Evolutionary conservation across 1,140 invertebrate species (phyloP).

Genomic region (Odontomachus brunneus): DNA sequence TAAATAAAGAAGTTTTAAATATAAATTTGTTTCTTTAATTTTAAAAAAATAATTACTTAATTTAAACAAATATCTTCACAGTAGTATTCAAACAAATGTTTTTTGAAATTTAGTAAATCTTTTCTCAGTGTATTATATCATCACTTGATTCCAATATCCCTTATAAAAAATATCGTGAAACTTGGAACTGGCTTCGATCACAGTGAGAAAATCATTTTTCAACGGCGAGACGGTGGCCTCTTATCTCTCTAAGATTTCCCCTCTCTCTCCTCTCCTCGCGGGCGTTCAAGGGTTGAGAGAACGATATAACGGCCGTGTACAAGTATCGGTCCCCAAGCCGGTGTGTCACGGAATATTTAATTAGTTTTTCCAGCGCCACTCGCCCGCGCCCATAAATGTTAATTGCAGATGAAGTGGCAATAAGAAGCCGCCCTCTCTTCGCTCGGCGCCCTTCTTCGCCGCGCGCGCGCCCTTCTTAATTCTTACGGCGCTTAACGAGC

Average conservation of each 20-base stretch:
- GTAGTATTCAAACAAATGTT: too few relatives aligned
- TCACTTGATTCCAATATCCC: not conserved
- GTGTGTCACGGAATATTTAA: conserved; percentile 82
- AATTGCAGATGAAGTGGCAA: conserved; percentile 86
- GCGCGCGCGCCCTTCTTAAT: conserved; percentile 71
- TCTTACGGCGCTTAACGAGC: conserved; percentile 79
- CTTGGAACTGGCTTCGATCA: not conserved
- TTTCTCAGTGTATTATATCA: too few relatives aligned
- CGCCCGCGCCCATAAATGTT: conserved; percentile 84
- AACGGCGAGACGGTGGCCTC: not conserved
- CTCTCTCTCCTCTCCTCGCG: conserved; percentile 65
- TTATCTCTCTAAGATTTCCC: conserved; percentile 62
- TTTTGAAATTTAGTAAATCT: too few relatives aligned
- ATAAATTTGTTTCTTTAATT: too few relatives aligned
- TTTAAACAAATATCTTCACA: too few relatives aligned
- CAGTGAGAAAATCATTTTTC: not conserved
- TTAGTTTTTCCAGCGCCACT: conserved; percentile 84
- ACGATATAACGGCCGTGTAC: conserved; percentile 43
- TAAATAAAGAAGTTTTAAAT: too few relatives aligned
- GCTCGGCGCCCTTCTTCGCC: conserved; percentile 48
- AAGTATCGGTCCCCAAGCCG: conserved; percentile 48
- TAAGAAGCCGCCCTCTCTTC: conserved; percentile 77
- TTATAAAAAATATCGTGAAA: not conserved
- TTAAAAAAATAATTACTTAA: too few relatives aligned
- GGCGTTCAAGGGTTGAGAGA: conserved; percentile 67